Percentiles rank a stretch among this genome's conserved stretches.
Evolutionary conservation across 2,797 vertebrate genomes (phyloP).

Genomic region (Sebastes melanostomus): DNA sequence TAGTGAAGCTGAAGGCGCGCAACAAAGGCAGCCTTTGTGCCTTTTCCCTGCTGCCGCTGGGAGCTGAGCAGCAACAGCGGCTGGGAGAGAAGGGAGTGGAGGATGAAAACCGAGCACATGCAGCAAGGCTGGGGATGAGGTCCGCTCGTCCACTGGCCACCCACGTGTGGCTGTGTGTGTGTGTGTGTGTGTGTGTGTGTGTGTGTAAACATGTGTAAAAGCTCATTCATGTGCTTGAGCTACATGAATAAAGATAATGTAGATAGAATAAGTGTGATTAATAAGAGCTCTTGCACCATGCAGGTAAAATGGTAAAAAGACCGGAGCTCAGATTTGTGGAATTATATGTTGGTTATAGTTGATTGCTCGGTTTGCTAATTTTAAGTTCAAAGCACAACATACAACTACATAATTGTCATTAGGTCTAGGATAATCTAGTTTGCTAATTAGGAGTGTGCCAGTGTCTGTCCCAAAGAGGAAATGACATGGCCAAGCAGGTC

Average conservation of each 20-base stretch:
- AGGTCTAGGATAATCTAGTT: slow-evolving; percentile 70
- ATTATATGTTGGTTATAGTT: not conserved
- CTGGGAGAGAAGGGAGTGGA: slow-evolving; percentile 62
- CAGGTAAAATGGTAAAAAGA: slow-evolving; percentile 12
- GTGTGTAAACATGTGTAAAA: slow-evolving; percentile 44
- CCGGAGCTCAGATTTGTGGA: not conserved
- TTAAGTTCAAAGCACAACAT: slow-evolving; percentile 67
- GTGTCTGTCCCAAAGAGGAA: slow-evolving; percentile 70
- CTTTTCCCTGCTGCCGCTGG: slow-evolving; percentile 57
- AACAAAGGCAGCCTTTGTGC: slow-evolving; percentile 73
- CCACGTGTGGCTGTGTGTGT: slow-evolving; percentile 53
- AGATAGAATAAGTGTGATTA: not conserved
- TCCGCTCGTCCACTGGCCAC: slow-evolving; percentile 55
- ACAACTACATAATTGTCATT: slow-evolving; percentile 63
- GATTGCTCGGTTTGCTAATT: slow-evolving; percentile 32
- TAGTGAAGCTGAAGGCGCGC: slow-evolving; percentile 34
- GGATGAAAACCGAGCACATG: slow-evolving; percentile 52
- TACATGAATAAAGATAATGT: slow-evolving; percentile 42
- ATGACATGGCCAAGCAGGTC: slow-evolving; percentile 65
- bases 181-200: slow-evolving; percentile 9
- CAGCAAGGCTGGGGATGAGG: slow-evolving; percentile 54
- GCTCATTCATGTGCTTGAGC: slow-evolving; percentile 55
- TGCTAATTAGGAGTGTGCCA: slow-evolving; percentile 71
- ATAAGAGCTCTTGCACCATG: not conserved
- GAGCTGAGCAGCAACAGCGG: slow-evolving; percentile 55